Evolutionary conservation across 2,113 vertebrate genomes (phyloP).

Genomic region (Vanacampus margaritifer): DNA sequence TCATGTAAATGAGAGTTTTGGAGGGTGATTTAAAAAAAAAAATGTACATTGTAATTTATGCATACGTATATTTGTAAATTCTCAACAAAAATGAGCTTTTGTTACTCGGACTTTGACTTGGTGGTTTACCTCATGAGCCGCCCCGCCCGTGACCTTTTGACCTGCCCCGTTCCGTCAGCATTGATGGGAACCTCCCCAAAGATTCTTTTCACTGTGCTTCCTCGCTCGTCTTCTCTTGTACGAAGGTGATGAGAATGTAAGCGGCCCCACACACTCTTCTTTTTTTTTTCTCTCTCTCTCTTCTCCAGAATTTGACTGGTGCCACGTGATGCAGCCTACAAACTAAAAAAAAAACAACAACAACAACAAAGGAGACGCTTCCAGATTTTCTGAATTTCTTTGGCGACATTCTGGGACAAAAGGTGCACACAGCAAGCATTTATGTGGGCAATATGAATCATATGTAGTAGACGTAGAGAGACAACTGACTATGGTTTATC

Average conservation of each 20-base stretch:
- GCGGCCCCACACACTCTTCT: background rate
- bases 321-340: conserved; percentile 32
- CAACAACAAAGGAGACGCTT: conserved; percentile 46
- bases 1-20: conserved; percentile 46
- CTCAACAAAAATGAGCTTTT: conserved; percentile 38
- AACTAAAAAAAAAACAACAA: conserved; percentile 26
- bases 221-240: conserved; percentile 44
- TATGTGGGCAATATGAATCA: conserved; percentile 76
- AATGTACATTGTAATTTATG: conserved; percentile 70
- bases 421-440: conserved; percentile 73
- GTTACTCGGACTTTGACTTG: conserved; percentile 39
- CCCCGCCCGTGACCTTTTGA: background rate
- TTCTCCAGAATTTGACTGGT: conserved; percentile 7
- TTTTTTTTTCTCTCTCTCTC: conserved; percentile 9
- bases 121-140: conserved; percentile 22
- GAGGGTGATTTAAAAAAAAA: conserved; percentile 46
- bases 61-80: conserved; percentile 66
- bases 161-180: conserved; percentile 11
- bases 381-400: conserved; percentile 55
- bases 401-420: conserved; percentile 62
- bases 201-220: conserved; percentile 73
- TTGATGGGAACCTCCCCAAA: conserved; percentile 40
- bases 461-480: conserved; percentile 74
- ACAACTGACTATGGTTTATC: conserved; percentile 75
- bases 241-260: conserved; percentile 66